Base-by-base conservation (phyloP, 2,888 invertebrate species). In the Sesamia inferens region DNA sequence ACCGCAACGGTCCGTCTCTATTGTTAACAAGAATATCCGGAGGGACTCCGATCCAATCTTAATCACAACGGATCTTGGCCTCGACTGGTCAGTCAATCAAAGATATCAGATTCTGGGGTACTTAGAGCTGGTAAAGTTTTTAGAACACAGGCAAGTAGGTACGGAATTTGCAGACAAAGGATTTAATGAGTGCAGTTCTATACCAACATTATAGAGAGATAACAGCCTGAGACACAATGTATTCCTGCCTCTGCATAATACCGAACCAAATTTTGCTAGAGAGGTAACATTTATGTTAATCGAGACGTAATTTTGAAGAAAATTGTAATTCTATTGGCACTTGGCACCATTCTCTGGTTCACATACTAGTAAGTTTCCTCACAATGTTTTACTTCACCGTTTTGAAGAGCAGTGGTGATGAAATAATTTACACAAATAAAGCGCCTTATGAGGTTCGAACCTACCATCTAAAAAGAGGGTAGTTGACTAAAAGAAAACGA, bases 11-110 rank as follows among this genome's bases (percentile, higher is more conserved):
- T 51, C 11, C 13, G 24, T 61, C 54, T 59, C 65, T 67, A 83
- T 79, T 79, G 80, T 83, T 73, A 80, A 79, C 66, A 54, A 79
- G 63, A 63, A 55, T 31, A 68, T 74, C 79, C 74, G 74, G 66
- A 69, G 69, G 58, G 68, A 62, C 62, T 61, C 22, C 48, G 66
- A 62, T 59, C 61, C 64, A 63, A 79, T 68, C 63, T 67, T 19
- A 78, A 67, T 61, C 24, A 24, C 62, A 31, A 24, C 39, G 62
- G 57, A 64, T 65, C 71, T 63, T 78, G 83, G 64, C 83, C 79
- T 78, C 83, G 8, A 55, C 31, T 47, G 58, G 48, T 44, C 59
- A 62, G 63, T 70, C 61, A 57, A 58, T 68, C 59, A 65, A 61
- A 65, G 14, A 24, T 63, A 57, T 63, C 48, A 44, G 62, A 57